Conservation (phyloP, 2,888 invertebrate species). For the Tyria jacobaeae region DNA sequence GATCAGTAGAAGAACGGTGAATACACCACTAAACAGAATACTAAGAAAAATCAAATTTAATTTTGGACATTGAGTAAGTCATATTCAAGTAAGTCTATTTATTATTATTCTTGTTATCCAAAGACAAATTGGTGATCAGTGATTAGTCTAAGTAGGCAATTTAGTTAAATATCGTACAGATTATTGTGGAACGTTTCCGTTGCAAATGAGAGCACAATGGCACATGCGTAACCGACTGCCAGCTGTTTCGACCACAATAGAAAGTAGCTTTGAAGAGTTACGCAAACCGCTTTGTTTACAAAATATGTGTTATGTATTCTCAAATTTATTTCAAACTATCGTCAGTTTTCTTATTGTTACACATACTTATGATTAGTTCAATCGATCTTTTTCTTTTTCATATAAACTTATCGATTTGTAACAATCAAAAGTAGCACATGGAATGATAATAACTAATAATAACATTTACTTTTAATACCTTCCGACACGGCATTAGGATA, state of each 20-base stretch:
- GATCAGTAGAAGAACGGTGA: no score
- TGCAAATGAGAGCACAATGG: constrained; percentile 75
- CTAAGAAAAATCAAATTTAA: constrained; percentile 25
- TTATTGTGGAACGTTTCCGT: constrained; percentile 58
- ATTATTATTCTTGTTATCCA: neutral
- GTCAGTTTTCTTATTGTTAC: constrained; percentile 41
- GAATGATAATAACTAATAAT: constrained; percentile 13
- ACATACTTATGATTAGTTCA: constrained; percentile 27
- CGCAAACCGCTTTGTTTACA: constrained; percentile 74
- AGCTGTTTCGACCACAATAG: constrained; percentile 79
- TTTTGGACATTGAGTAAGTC: neutral
- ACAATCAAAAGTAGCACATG: neutral
- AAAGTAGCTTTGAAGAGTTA: constrained; percentile 72
- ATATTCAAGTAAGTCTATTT: no score
- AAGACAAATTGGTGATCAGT: neutral
- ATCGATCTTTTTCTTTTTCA: constrained; percentile 29
- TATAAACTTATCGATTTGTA: constrained; percentile 21
- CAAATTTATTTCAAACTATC: constrained; percentile 26
- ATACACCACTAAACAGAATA: no score
- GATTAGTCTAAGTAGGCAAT: neutral
- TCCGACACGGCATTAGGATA: constrained; percentile 14
- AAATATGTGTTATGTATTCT: constrained; percentile 62
- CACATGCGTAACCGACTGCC: constrained; percentile 72
- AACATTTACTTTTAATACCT: constrained; percentile 5
- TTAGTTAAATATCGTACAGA: constrained; percentile 40